phyloP scores from a whole-genome alignment of 1,140 invertebrate genomes.

The Euglossa dilemma region DNA sequence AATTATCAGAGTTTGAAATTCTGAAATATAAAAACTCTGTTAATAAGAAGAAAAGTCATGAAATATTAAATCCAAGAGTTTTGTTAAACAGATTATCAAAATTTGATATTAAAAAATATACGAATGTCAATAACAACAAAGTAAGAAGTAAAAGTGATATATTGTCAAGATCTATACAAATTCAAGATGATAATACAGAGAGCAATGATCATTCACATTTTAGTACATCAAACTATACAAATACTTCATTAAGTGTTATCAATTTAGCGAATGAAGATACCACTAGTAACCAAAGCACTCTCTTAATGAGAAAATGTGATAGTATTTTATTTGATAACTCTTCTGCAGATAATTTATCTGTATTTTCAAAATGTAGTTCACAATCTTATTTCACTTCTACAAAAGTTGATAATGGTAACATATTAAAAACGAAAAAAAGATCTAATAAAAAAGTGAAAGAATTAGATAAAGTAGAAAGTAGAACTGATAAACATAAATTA shows the following conservation, averaged over 20 bases:
- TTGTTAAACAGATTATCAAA: neutral
- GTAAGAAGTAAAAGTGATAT: neutral
- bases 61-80: neutral
- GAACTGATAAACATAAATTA: neutral
- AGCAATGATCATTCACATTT: neutral
- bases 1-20: neutral
- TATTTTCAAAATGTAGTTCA: no score
- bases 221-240: neutral
- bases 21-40: neutral
- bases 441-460: neutral
- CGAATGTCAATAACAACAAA: neutral
- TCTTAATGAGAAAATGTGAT: slow-evolving; percentile 57
- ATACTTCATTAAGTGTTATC: neutral
- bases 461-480: neutral
- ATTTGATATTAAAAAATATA: neutral
- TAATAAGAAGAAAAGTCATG: neutral
- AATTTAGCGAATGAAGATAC: slow-evolving; percentile 3
- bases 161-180: no score
- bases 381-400: neutral
- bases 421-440: neutral
- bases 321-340: neutral
- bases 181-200: neutral
- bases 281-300: slow-evolving; percentile 60
- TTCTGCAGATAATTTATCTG: neutral
- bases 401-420: neutral